Conservation (phyloP, 2,113 vertebrate genomes). For the Orthonyx spaldingii region DNA sequence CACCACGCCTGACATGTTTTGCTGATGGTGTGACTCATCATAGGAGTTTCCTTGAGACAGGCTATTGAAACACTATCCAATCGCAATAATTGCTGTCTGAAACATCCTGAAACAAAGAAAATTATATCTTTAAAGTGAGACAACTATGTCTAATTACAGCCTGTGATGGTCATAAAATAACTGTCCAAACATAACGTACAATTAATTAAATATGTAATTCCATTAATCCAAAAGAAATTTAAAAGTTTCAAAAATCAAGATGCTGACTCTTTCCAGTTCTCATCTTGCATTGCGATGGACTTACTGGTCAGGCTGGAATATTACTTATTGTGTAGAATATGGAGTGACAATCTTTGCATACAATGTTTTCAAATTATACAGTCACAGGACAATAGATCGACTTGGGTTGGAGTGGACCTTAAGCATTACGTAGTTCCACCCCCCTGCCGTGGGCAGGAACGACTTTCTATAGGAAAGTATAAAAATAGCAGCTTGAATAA, state of each 20-base stretch:
- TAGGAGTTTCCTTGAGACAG: background rate
- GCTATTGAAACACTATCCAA: background rate
- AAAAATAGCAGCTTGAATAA: background rate
- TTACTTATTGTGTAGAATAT: background rate
- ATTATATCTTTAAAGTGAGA: background rate
- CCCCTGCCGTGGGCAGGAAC: background rate
- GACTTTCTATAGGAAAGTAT: background rate
- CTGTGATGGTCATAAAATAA: background rate
- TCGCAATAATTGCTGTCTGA: background rate
- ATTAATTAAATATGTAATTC: background rate
- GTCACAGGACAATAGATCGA: background rate
- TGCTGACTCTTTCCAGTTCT: background rate
- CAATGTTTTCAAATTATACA: background rate
- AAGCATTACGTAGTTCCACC: background rate
- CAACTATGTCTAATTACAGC: background rate
- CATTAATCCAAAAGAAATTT: background rate
- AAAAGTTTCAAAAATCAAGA: background rate
- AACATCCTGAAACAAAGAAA: slow-evolving; percentile 28
- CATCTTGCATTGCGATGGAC: background rate
- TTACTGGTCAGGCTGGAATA: background rate
- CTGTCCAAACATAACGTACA: slow-evolving; percentile 17
- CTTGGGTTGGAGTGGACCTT: background rate
- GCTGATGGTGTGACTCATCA: background rate
- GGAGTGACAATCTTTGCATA: background rate
- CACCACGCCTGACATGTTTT: background rate